Evolutionary conservation across 2,888 invertebrate genomes (phyloP), one percentile per base, ranked within the genome.

Genomic region (Andrena camellia): DNA sequence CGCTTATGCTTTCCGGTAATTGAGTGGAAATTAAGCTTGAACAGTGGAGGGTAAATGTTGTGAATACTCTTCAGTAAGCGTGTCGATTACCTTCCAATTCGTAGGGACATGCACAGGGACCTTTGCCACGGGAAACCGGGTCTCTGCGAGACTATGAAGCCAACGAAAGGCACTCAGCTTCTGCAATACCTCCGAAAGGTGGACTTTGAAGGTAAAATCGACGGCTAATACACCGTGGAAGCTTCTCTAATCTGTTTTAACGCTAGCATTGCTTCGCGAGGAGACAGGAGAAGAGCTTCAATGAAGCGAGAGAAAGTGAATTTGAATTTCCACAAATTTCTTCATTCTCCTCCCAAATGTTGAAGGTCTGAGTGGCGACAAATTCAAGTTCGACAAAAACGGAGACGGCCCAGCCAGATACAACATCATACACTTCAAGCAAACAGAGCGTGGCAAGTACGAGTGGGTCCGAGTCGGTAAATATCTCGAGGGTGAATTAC

Each of bases 391-490:
- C 94, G 98, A 98, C 93, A 95, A 95, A 79, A 97, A 98, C 90
- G 98, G 99, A 0, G 99, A 99, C 91, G 99, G 99, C 0, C 99
- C 99, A 0, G 98, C 99, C 0, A 95, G 99, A 59, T 99, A 99
- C 95, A 98, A 98, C 93, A 99, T 99, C 88, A 97, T 99, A 81
- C 99, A 99, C 94, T 99, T 99, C 95, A 98, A 98, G 93, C 98
- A 98, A 93, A 95, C 96, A 8, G 94, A 96, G 1, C 95, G 95
- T 0, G 97, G 97, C 0, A 95, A 96, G 84, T 98, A 97, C 94
- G 96, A 96, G 84, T 98, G 98, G 98, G 95, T 98, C 50, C 96
- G 97, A 84, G 98, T 98, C 0, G 98, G 98, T 0, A 97, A 97
- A 93, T 98, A 98, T 92, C 95, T 97, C 85, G 97, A 98, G 90